phyloP scores from a whole-genome alignment of 2,888 invertebrate genomes.

The Calameuta idolon region DNA sequence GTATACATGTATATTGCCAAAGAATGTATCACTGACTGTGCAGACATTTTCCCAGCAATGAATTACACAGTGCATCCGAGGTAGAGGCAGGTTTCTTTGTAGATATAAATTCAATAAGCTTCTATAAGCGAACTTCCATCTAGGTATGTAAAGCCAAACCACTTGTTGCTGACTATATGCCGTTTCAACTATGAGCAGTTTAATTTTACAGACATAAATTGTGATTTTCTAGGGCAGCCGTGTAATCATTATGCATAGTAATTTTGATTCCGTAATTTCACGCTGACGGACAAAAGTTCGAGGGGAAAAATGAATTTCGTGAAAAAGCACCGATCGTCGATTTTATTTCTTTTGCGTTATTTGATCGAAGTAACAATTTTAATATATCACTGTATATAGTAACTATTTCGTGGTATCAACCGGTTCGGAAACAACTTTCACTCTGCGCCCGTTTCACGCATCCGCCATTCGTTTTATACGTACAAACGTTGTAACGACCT shows the following conservation, averaged over 20 bases:
- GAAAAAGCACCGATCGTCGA: neutral
- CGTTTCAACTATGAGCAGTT: neutral
- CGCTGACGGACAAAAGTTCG: neutral
- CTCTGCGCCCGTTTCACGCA: conserved; percentile 9
- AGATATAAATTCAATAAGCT: neutral
- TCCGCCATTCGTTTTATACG: neutral
- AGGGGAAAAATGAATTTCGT: neutral
- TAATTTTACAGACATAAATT: neutral
- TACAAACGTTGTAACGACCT: neutral
- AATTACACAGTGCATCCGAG: neutral
- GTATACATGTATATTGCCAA: neutral
- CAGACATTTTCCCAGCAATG: neutral
- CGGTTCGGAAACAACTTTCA: conserved; percentile 13
- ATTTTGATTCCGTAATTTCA: neutral
- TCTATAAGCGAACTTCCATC: conserved; percentile 8
- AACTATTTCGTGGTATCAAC: conserved; percentile 4
- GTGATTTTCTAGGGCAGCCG: neutral
- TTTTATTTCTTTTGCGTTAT: neutral
- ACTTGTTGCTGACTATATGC: conserved; percentile 36
- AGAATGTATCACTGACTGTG: neutral
- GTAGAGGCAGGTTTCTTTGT: neutral
- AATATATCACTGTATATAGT: neutral
- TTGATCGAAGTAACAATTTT: neutral
- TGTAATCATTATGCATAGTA: neutral
- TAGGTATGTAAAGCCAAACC: conserved; percentile 28